These are phyloP conservation scores for Dendroctonus valens DNA, from an alignment of 1,140 invertebrate species.

Conservation along the genomic window DNA sequence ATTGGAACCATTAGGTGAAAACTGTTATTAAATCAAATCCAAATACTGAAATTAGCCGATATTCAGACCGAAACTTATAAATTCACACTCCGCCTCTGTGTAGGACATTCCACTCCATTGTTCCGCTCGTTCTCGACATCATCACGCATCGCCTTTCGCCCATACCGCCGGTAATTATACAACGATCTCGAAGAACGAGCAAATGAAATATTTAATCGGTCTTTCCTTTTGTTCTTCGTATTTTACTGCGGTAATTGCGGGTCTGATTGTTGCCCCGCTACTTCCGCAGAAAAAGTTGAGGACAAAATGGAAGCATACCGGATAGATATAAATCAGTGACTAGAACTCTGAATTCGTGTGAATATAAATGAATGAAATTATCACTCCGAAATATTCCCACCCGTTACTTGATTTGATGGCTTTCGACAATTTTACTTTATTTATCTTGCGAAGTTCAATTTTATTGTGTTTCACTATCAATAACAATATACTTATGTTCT, in stretches of 20 bases:
- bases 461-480: too few relatives aligned
- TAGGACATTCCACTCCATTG: slow-evolving; percentile 13
- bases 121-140: slow-evolving; percentile 20
- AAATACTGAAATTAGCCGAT: too few relatives aligned
- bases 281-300: slow-evolving; percentile 14
- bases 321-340: background rate
- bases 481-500: too few relatives aligned
- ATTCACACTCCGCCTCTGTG: slow-evolving; percentile 8
- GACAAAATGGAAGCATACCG: slow-evolving; percentile 1
- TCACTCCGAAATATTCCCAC: background rate
- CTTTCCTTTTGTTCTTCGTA: slow-evolving; percentile 13
- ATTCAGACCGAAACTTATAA: background rate
- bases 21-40: too few relatives aligned
- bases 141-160: slow-evolving; percentile 24
- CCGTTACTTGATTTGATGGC: too few relatives aligned
- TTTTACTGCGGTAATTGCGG: slow-evolving; percentile 16
- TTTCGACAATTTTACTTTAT: too few relatives aligned
- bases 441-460: too few relatives aligned
- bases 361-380: background rate
- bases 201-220: slow-evolving; percentile 24
- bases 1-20: too few relatives aligned
- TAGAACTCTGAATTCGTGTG: background rate
- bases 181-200: slow-evolving; percentile 19
- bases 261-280: slow-evolving; percentile 17
- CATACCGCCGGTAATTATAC: slow-evolving; percentile 18